A percentile compares a stretch with the other conserved stretches of the same genome.
Conservation (phyloP, 2,797 vertebrate genomes). For the Phrynocephalus forsythii region DNA sequence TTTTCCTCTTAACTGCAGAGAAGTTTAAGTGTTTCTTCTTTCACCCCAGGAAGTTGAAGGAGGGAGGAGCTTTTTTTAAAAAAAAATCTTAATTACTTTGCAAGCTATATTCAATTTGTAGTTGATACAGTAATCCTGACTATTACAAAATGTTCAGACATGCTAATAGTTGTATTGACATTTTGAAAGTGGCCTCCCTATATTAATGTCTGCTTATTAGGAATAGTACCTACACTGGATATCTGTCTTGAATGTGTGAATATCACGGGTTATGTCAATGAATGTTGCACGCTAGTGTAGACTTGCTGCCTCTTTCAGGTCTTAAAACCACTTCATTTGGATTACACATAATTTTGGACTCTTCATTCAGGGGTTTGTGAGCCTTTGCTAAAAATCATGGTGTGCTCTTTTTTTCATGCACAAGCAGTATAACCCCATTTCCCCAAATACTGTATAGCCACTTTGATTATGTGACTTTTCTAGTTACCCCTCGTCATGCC, state of each 20-base stretch:
- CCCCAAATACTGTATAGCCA: neutral
- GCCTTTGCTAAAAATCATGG: neutral
- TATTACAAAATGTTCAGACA: neutral
- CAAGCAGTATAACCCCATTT: neutral
- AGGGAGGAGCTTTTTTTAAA: neutral
- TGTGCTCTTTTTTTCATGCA: too few species aligned
- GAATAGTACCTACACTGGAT: neutral
- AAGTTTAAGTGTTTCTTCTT: neutral
- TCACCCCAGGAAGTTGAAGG: neutral
- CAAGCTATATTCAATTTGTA: neutral
- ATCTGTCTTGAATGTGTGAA: neutral
- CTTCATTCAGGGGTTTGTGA: neutral
- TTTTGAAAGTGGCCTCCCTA: too few species aligned
- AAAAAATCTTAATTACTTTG: neutral
- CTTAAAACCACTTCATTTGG: neutral
- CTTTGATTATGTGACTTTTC: too few species aligned
- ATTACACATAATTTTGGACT: neutral
- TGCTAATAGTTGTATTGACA: neutral
- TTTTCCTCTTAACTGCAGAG: neutral
- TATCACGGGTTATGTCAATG: neutral
- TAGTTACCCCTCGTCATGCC: too few species aligned
- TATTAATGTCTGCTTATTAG: neutral
- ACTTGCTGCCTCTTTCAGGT: neutral
- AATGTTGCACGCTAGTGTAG: neutral
- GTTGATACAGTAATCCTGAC: neutral